Percentiles rank a stretch among this genome's conserved stretches.
Conservation (phyloP, 1,140 invertebrate genomes). For the Psilanteris sp. region DNA sequence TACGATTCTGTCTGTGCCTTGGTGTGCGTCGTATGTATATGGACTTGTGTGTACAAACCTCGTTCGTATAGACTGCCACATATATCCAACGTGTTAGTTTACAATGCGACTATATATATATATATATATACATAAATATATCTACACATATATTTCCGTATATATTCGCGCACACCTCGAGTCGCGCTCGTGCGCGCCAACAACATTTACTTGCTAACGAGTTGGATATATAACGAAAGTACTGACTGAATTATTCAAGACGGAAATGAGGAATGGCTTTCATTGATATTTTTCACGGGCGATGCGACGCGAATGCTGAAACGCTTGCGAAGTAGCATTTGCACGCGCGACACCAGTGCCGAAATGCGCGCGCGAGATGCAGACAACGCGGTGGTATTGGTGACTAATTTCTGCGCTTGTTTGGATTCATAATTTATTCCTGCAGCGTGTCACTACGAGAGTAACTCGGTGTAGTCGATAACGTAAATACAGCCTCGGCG, state of each 20-base stretch:
- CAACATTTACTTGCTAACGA: slow-evolving; percentile 58
- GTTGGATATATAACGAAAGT: slow-evolving; percentile 24
- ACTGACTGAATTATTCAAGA: slow-evolving; percentile 41
- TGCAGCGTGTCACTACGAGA: background rate
- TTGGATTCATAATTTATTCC: background rate
- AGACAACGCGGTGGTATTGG: background rate
- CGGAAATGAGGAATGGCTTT: slow-evolving; percentile 40
- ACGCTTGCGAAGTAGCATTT: background rate
- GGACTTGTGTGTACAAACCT: background rate
- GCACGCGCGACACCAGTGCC: background rate
- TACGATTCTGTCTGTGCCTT: slow-evolving; percentile 58
- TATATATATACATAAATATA: no score
- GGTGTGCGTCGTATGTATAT: background rate
- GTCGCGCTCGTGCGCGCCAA: slow-evolving; percentile 16
- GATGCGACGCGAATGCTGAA: slow-evolving; percentile 1
- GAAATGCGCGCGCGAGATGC: background rate
- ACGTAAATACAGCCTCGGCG: no score
- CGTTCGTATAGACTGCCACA: slow-evolving; percentile 36
- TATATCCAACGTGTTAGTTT: slow-evolving; percentile 34
- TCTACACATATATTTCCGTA: no score
- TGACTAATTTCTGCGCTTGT: background rate
- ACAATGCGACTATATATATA: slow-evolving; percentile 21
- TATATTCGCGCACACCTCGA: background rate
- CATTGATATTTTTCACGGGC: slow-evolving; percentile 28
- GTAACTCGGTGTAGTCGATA: background rate